Evolutionary conservation across 2,888 invertebrate species (phyloP).

Genomic region (Synergus gifuensis): DNA sequence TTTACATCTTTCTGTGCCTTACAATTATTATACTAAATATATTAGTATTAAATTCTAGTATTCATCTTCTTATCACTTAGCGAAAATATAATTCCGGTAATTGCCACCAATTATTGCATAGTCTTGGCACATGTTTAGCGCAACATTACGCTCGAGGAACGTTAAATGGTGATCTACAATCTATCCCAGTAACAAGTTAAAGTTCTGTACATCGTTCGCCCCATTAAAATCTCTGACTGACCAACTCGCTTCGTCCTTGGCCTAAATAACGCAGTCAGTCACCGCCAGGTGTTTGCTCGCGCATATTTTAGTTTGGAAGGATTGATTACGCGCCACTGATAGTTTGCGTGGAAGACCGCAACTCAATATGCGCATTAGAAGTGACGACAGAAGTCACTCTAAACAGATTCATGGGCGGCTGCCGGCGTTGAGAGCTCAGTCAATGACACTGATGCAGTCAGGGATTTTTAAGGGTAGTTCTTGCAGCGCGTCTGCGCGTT

Average conservation of each 20-base stretch:
- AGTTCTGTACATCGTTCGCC: neutral
- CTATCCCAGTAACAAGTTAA: neutral
- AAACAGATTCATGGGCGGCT: neutral
- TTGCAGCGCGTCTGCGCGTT: conserved; percentile 44
- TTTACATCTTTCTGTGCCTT: too few species aligned
- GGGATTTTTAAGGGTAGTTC: conserved; percentile 22
- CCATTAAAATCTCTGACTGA: neutral
- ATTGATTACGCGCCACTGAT: neutral
- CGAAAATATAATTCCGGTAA: too few species aligned
- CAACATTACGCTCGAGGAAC: neutral
- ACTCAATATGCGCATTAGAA: too few species aligned
- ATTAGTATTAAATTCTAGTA: too few species aligned
- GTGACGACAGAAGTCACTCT: neutral
- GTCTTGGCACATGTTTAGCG: too few species aligned
- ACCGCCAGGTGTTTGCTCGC: neutral
- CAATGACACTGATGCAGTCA: conserved; percentile 26
- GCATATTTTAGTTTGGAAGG: neutral
- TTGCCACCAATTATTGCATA: too few species aligned
- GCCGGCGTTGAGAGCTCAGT: conserved; percentile 13
- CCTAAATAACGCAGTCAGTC: neutral
- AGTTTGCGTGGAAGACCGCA: neutral
- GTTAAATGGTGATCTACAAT: neutral
- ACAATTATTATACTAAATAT: too few species aligned
- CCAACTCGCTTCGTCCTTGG: conserved; percentile 2
- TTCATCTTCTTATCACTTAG: too few species aligned